Evolutionary conservation across 2,113 vertebrate species (phyloP).

Genomic region (Anarhynchus alexandrinus): DNA sequence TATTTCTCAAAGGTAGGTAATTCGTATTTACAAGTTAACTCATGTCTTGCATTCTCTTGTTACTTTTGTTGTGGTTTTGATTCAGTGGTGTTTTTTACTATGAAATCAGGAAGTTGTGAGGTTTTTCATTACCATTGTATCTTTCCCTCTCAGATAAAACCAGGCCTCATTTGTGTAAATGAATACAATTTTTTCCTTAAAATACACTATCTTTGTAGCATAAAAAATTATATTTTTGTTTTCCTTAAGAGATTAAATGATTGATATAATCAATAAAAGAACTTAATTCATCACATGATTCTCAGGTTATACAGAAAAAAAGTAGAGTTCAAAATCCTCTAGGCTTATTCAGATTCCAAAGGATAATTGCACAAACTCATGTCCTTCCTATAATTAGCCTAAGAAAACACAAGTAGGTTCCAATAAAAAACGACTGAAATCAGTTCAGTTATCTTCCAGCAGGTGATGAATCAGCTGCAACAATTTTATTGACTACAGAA

Average conservation of each 20-base stretch:
- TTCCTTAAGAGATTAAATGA: not conserved
- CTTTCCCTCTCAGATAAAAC: not conserved
- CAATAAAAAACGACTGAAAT: not conserved
- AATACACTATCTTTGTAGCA: not conserved
- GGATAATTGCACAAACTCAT: not conserved
- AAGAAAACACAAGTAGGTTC: not conserved
- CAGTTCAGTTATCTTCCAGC: not conserved
- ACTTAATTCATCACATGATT: not conserved
- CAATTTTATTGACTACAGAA: not conserved
- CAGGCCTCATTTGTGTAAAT: not conserved
- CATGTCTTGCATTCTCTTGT: not conserved
- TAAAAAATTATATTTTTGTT: not conserved
- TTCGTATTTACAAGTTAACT: not conserved
- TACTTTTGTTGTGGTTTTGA: not conserved
- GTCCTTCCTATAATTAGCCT: not conserved
- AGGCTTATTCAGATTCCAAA: not conserved
- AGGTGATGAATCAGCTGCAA: not conserved
- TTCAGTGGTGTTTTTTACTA: not conserved
- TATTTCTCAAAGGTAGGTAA: not conserved
- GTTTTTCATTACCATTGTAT: not conserved
- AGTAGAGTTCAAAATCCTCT: not conserved
- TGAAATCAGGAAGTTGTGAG: not conserved
- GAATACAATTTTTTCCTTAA: not conserved
- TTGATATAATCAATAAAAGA: not conserved
- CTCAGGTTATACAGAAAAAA: not conserved